A percentile compares a stretch with the other conserved stretches of the same genome.
Conservation (phyloP, 2,113 vertebrate genomes). For the Struthidea cinerea region DNA sequence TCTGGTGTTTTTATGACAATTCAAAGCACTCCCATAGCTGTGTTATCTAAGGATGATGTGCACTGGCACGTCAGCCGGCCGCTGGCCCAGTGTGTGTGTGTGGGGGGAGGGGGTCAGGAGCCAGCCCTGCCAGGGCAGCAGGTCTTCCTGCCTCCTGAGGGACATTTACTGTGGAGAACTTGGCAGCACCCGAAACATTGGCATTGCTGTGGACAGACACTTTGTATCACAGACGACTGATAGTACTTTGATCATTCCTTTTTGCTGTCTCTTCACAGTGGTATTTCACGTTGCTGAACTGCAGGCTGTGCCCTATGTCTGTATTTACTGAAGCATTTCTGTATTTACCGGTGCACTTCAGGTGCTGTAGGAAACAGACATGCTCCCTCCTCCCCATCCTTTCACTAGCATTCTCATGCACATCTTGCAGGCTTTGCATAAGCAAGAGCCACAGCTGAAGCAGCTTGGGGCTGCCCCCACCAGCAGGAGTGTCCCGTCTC, state of each 20-base stretch:
- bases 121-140: not conserved
- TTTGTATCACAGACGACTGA: rapidly evolving
- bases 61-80: rapidly evolving
- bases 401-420: not conserved
- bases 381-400: not conserved
- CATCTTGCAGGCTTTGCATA: not conserved
- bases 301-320: not conserved
- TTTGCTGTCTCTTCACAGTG: not conserved
- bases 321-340: not conserved
- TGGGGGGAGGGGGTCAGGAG: not conserved
- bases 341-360: rapidly evolving
- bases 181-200: not conserved
- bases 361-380: not conserved
- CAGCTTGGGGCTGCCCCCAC: not conserved
- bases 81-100: rapidly evolving
- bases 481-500: not conserved
- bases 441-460: not conserved
- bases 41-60: not conserved
- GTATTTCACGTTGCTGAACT: not conserved
- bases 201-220: not conserved
- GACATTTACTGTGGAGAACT: not conserved
- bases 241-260: not conserved
- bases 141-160: not conserved
- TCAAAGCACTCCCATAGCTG: not conserved
- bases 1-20: not conserved